These are phyloP conservation scores for Drosophila monieri DNA, from an alignment of 2,888 invertebrate genomes.

Conservation along the genomic window DNA sequence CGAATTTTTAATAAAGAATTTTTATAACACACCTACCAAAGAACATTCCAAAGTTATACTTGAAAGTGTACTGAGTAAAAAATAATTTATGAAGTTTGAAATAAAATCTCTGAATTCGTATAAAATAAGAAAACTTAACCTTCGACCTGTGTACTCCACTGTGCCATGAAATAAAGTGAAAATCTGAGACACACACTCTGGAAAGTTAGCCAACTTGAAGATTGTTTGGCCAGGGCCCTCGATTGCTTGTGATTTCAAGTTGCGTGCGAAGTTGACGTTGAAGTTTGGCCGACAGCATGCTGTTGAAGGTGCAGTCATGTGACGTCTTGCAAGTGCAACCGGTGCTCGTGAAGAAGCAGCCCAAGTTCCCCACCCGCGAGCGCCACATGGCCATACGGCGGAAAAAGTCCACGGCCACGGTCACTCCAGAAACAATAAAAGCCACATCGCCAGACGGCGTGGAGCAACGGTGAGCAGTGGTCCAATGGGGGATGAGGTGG, in stretches of 20 bases:
- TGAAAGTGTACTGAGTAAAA: too few relatives aligned
- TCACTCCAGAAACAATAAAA: conserved; percentile 20
- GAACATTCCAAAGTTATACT: neutral
- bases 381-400: conserved; percentile 88
- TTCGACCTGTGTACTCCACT: neutral
- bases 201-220: conserved; percentile 17
- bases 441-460: neutral
- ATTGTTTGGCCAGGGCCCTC: conserved; percentile 36
- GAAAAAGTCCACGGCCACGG: conserved; percentile 82
- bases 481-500: neutral
- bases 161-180: conserved; percentile 4
- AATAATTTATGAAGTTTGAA: too few relatives aligned
- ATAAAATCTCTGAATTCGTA: neutral
- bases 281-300: conserved; percentile 43
- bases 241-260: conserved; percentile 56
- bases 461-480: conserved; percentile 30
- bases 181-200: conserved; percentile 32
- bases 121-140: neutral
- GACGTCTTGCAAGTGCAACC: conserved; percentile 81
- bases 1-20: neutral
- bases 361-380: conserved; percentile 89
- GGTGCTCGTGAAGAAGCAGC: conserved; percentile 85
- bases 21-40: neutral
- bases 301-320: conserved; percentile 56
- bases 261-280: conserved; percentile 34